Percentiles rank a stretch among this genome's conserved stretches.
phyloP scores from a whole-genome alignment of 2,113 vertebrate genomes.

The Urocynchramus pylzowi region DNA sequence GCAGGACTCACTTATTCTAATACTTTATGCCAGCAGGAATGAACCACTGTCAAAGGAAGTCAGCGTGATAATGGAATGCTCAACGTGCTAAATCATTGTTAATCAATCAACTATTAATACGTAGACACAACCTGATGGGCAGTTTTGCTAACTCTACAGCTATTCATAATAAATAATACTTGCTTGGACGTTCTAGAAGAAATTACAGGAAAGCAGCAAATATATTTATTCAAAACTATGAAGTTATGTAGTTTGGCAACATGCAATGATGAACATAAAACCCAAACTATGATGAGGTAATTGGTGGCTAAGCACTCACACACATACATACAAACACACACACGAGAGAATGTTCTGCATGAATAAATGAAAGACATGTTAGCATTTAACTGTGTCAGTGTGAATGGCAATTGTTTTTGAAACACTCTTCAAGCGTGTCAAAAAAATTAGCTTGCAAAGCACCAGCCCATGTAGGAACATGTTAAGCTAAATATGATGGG shows the following conservation, averaged over 20 bases:
- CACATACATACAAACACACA: slow-evolving; percentile 63
- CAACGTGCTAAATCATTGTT: slow-evolving; percentile 70
- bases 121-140: slow-evolving; percentile 43
- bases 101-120: slow-evolving; percentile 64
- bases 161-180: slow-evolving; percentile 63
- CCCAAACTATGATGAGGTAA: slow-evolving; percentile 50
- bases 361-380: slow-evolving; percentile 53
- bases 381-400: slow-evolving; percentile 61
- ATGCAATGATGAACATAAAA: slow-evolving; percentile 75
- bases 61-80: slow-evolving; percentile 78
- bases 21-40: slow-evolving; percentile 73
- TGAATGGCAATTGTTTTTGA: slow-evolving; percentile 22
- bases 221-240: slow-evolving; percentile 63
- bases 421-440: slow-evolving; percentile 46
- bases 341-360: slow-evolving; percentile 4
- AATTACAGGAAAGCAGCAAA: slow-evolving; percentile 57
- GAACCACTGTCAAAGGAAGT: slow-evolving; percentile 72
- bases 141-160: slow-evolving; percentile 55
- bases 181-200: slow-evolving; percentile 49
- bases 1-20: slow-evolving; percentile 68
- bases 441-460: slow-evolving; percentile 63
- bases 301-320: slow-evolving; percentile 52
- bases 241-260: slow-evolving; percentile 58
- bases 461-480: slow-evolving; percentile 73
- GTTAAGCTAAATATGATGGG: slow-evolving; percentile 72